A percentile compares a stretch with the other conserved stretches of the same genome.
These are phyloP conservation scores for Stenodera caucasica DNA, from an alignment of 2,888 invertebrate species.

Conservation along the genomic window DNA sequence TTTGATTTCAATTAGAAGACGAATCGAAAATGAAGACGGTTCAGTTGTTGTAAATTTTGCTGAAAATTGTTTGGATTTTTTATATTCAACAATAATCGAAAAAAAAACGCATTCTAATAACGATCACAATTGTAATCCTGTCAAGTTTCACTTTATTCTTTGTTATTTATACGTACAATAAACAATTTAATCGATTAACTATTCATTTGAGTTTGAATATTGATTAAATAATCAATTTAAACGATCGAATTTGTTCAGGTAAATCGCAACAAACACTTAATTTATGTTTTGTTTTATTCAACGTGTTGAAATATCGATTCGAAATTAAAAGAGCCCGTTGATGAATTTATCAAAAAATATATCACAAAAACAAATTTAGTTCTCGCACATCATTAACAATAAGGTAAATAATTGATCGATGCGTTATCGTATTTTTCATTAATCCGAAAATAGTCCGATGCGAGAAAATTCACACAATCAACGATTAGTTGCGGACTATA, in stretches of 20 bases:
- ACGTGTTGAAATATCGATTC: not conserved
- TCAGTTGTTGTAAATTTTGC: constrained; percentile 6
- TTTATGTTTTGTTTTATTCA: not conserved
- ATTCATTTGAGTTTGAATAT: not conserved
- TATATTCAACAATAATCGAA: too few species aligned
- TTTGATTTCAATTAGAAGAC: not conserved
- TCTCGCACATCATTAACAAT: too few species aligned
- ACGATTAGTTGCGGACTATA: too few species aligned
- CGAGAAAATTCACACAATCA: too few species aligned
- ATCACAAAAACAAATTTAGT: too few species aligned
- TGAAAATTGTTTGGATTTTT: too few species aligned
- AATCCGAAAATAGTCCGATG: too few species aligned
- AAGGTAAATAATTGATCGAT: too few species aligned
- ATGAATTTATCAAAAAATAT: too few species aligned
- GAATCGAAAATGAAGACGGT: not conserved
- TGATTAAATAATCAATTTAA: constrained; percentile 1
- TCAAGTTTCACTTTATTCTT: not conserved
- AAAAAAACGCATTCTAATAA: not conserved
- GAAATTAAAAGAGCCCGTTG: too few species aligned
- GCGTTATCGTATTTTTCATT: too few species aligned
- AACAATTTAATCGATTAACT: not conserved
- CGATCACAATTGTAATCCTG: too few species aligned
- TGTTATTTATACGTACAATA: not conserved
- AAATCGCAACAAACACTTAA: not conserved
- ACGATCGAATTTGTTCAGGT: not conserved